Percentiles rank a stretch among this genome's conserved stretches.
Evolutionary conservation across 2,113 vertebrate species (phyloP).

Genomic region (Thalassarche chlororhynchos): DNA sequence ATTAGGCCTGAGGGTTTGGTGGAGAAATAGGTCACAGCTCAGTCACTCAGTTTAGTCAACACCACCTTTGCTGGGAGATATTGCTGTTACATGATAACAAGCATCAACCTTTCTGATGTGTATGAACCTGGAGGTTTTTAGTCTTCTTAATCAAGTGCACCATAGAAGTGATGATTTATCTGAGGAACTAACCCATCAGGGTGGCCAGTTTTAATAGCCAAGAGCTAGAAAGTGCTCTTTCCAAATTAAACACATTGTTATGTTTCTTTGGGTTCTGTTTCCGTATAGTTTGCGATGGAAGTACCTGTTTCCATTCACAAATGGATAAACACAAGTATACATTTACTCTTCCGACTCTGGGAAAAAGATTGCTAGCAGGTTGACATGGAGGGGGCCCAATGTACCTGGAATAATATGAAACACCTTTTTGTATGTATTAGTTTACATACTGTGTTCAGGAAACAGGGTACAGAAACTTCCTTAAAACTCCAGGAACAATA

Average conservation of each 20-base stretch:
- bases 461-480: slow-evolving; percentile 80
- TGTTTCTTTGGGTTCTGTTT: background rate
- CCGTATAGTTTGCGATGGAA: background rate
- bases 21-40: background rate
- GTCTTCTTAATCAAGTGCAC: background rate
- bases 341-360: slow-evolving; percentile 8
- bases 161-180: background rate
- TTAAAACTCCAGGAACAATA: slow-evolving; percentile 79
- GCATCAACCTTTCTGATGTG: background rate
- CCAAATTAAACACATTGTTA: background rate
- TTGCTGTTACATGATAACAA: background rate
- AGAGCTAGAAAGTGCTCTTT: background rate
- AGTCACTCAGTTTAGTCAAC: background rate
- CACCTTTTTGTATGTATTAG: slow-evolving; percentile 67
- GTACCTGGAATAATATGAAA: slow-evolving; percentile 75
- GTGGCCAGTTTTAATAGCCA: background rate
- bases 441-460: slow-evolving; percentile 76
- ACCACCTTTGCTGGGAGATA: background rate
- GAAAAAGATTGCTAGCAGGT: slow-evolving; percentile 47
- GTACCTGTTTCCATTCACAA: background rate
- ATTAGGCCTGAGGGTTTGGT: background rate
- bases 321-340: background rate
- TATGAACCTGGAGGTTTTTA: background rate
- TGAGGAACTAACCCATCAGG: background rate
- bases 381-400: background rate